A percentile compares a stretch with the other conserved stretches of the same genome.
phyloP scores from a whole-genome alignment of 2,113 vertebrate genomes.

The Corythaeola cristata region DNA sequence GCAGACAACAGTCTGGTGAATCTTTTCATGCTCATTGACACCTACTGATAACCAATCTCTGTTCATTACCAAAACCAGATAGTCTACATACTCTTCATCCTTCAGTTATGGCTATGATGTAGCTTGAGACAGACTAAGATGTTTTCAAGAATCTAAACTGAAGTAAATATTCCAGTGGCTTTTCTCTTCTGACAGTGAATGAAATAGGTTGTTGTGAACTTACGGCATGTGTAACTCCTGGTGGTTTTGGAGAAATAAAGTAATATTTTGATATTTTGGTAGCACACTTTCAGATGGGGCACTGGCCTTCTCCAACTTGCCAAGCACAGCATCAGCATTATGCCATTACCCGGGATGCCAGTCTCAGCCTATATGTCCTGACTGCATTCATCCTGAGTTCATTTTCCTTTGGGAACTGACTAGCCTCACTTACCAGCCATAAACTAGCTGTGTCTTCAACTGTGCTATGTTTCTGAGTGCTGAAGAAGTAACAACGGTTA shows the following conservation, averaged over 20 bases:
- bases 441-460: background rate
- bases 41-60: background rate
- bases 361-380: background rate
- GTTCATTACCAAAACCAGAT: background rate
- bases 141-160: background rate
- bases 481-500: background rate
- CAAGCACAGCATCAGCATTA: background rate
- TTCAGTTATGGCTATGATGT: background rate
- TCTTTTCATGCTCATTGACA: background rate
- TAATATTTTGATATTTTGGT: background rate
- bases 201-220: background rate
- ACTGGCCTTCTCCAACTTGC: background rate
- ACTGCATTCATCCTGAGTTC: background rate
- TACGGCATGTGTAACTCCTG: background rate
- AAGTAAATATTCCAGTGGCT: background rate
- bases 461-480: background rate
- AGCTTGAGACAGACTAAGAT: background rate
- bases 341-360: background rate
- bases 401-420: background rate
- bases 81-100: background rate
- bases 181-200: background rate
- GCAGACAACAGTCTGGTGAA: background rate
- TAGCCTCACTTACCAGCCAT: background rate
- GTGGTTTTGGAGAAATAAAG: background rate
- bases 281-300: background rate